Base-by-base conservation (phyloP, 37 sponge, comb jelly and placozoan genomes). In the Beroe forskalii region DNA sequence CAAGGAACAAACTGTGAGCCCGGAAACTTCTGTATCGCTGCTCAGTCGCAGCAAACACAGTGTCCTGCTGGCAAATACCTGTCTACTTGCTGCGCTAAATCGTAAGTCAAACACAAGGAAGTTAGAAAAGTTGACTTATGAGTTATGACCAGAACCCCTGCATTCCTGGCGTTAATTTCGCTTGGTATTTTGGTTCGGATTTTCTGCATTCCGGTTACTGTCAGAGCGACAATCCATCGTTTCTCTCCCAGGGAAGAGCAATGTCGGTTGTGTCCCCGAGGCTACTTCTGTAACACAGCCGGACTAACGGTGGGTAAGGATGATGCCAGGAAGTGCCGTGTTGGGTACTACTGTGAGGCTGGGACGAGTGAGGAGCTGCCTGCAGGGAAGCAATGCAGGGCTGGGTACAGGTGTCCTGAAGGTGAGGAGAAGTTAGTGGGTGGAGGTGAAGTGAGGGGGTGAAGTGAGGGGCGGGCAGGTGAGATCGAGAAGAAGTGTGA, bases 1-100 rank as follows among this genome's bases (percentile, higher is more conserved):
- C 76, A 72, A 22, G 76, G 76, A 6, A 72, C 76, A 38, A 72
- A 72, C 76, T 72, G 76, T 72, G 76, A 72, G 30, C 40, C 76
- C 2, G 76, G 76, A 37, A 32, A 72, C 40, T 72, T 37, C 27
- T 72, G 76, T 36, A 38, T 37, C 40, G 76, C 28, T 4, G 76
- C 22, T 14, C 19, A 72, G 27, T 32, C 76, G 9, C 28, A 72
- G 22, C 76, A 72, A 27, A 27, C 19, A 32, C 37, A 37, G 76
- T 72, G 76, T 36, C 40, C 37, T 1, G 76, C 76, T 72, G 76
- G 76, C 4, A 38, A 17, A 6, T 72, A 72, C 40, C 76, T 72
- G 28, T 72, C 76, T 4, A 72, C 76, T 22, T 72, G 76, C 76
- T 72, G 76, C 30, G 76, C 76, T 22, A 72, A 72, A 36, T 27